Evolutionary conservation across 2,888 invertebrate genomes (phyloP).

Genomic region (Allacma fusca): DNA sequence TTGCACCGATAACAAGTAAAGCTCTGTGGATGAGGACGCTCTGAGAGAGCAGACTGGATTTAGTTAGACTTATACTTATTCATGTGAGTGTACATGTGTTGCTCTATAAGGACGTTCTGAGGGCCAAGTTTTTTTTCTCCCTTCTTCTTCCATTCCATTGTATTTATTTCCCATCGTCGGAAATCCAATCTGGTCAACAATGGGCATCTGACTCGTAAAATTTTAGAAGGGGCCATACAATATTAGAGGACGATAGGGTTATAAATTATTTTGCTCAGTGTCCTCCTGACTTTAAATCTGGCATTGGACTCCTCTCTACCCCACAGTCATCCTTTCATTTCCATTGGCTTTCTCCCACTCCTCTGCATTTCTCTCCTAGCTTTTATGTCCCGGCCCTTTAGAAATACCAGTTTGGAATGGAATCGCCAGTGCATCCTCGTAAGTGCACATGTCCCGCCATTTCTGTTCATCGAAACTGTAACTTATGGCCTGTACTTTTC

Average conservation of each 20-base stretch:
- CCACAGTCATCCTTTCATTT: background rate
- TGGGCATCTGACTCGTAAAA: slow-evolving; percentile 32
- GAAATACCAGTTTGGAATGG: too few relatives aligned
- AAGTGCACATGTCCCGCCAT: too few relatives aligned
- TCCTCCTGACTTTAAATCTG: background rate
- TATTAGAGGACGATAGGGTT: slow-evolving; percentile 26
- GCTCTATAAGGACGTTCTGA: background rate
- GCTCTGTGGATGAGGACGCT: background rate
- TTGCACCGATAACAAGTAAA: too few relatives aligned
- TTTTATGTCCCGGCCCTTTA: too few relatives aligned
- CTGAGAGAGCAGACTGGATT: slow-evolving; percentile 5
- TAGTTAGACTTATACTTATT: background rate
- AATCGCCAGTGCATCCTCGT: background rate
- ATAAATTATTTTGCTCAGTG: slow-evolving; percentile 32
- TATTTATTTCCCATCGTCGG: slow-evolving; percentile 31
- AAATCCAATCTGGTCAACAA: slow-evolving; percentile 37
- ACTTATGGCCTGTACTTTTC: too few relatives aligned
- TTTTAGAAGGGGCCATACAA: slow-evolving; percentile 23
- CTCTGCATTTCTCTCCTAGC: too few relatives aligned
- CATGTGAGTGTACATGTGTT: background rate
- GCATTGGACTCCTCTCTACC: background rate
- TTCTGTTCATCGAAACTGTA: too few relatives aligned
- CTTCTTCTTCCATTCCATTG: background rate
- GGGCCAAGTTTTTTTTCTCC: background rate
- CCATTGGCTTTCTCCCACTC: background rate